Percentiles rank a stretch among this genome's conserved stretches.
Evolutionary conservation across 2,888 invertebrate species (phyloP).

Genomic region (Galeruca laticollis): DNA sequence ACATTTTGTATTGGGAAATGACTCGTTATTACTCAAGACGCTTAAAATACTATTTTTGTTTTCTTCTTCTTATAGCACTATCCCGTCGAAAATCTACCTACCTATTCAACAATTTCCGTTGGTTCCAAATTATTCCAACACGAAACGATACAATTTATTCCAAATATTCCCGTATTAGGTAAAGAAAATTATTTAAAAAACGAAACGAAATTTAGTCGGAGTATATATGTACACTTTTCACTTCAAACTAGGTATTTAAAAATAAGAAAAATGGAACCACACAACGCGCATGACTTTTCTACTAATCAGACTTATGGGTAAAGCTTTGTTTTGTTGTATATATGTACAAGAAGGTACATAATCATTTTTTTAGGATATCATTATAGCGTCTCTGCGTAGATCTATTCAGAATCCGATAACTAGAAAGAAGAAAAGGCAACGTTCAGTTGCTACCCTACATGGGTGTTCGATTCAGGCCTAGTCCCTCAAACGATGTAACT

Average conservation of each 20-base stretch:
- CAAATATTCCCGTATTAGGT: no score
- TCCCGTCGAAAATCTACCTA: constrained; percentile 23
- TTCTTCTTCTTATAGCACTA: constrained; percentile 36
- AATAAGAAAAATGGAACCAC: constrained; percentile 26
- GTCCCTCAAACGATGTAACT: no score
- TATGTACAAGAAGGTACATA: constrained; percentile 39
- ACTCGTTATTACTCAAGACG: not conserved
- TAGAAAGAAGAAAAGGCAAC: constrained; percentile 44
- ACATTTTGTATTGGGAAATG: not conserved
- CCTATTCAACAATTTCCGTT: constrained; percentile 17
- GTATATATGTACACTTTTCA: no score
- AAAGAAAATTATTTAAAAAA: no score
- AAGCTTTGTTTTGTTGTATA: constrained; percentile 43
- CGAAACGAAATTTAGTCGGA: no score
- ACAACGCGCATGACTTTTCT: constrained; percentile 12
- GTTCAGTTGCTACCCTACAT: constrained; percentile 13
- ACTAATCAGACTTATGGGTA: constrained; percentile 50
- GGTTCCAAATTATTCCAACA: constrained; percentile 12
- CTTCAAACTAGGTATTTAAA: no score
- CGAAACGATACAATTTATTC: no score
- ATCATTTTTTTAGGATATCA: constrained; percentile 10
- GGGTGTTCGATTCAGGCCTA: not conserved
- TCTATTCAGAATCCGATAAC: constrained; percentile 43
- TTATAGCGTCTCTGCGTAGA: constrained; percentile 15
- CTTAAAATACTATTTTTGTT: not conserved